Evolutionary conservation across 2,113 vertebrate genomes (phyloP).

Genomic region (Phasianus colchicus): DNA sequence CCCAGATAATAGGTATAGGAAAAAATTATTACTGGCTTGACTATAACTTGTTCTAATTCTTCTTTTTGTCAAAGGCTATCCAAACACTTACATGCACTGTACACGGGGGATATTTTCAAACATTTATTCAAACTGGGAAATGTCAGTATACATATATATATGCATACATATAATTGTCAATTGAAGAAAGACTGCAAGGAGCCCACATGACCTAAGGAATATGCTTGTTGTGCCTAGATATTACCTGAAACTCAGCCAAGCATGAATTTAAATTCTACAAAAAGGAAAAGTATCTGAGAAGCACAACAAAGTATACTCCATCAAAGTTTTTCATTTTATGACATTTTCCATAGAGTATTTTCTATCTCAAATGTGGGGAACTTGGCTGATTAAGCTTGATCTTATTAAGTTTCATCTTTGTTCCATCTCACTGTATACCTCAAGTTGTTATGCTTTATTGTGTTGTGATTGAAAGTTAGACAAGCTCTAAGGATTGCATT

Average conservation of each 20-base stretch:
- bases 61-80: neutral
- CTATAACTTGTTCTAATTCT: neutral
- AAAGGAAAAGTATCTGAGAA: neutral
- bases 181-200: neutral
- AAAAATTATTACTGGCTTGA: neutral
- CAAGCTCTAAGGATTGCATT: neutral
- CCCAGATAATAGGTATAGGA: fast-evolving
- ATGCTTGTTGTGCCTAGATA: neutral
- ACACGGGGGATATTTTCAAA: neutral
- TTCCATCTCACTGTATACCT: neutral
- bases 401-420: neutral
- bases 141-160: neutral
- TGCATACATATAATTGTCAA: neutral
- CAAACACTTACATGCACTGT: neutral
- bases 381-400: neutral
- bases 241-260: neutral
- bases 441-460: neutral
- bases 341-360: neutral
- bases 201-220: neutral
- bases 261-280: neutral
- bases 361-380: neutral
- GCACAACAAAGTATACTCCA: neutral
- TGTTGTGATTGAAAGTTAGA: neutral
- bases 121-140: neutral
- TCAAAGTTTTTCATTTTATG: neutral